phyloP scores from a whole-genome alignment of 2,797 vertebrate species.

The Argentina silus region DNA sequence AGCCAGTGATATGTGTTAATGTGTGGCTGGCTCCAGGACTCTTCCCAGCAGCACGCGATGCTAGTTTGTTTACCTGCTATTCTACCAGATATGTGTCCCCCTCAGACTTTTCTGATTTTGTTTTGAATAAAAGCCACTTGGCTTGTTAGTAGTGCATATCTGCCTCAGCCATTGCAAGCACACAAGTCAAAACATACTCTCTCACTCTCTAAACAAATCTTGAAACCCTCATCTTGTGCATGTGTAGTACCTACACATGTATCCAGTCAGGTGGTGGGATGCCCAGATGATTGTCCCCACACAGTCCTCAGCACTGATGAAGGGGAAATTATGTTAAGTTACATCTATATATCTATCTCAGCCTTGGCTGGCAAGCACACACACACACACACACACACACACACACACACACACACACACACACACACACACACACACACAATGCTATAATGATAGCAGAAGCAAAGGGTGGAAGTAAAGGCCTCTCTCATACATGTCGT shows the following conservation, averaged over 20 bases:
- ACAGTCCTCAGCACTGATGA: no score
- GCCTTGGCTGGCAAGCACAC: no score
- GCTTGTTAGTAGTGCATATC: background rate
- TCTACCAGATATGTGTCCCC: no score
- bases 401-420: background rate
- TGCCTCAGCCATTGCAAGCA: background rate
- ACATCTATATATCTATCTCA: slow-evolving; percentile 44
- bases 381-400: slow-evolving; percentile 25
- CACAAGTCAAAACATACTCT: background rate
- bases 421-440: background rate
- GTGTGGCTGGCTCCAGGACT: background rate
- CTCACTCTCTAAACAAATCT: no score
- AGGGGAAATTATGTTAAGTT: no score
- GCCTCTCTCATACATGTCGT: background rate
- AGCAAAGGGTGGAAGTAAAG: background rate
- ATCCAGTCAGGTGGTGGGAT: no score
- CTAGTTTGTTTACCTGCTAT: no score
- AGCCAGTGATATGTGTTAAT: no score
- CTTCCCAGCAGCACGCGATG: no score
- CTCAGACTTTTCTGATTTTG: background rate
- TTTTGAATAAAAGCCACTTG: background rate
- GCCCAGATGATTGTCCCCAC: no score
- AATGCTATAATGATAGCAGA: background rate
- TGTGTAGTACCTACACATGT: no score
- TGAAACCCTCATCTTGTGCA: no score